Evolutionary conservation across 2,888 invertebrate species (phyloP).

Genomic region (Aspidapion aeneum): DNA sequence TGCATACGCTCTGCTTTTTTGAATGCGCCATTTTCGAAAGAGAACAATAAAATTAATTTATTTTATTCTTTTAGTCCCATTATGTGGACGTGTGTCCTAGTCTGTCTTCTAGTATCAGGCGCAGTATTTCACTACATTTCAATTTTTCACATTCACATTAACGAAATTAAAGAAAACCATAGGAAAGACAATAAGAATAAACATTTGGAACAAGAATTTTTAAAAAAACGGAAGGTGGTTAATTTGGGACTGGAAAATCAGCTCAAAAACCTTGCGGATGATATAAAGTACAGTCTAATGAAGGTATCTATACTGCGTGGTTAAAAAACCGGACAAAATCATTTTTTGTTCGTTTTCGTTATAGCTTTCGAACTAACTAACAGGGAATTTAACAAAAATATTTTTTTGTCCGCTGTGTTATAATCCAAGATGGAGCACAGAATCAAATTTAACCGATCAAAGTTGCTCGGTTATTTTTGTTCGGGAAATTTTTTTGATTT

Average conservation of each 20-base stretch:
- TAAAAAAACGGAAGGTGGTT: slow-evolving; percentile 13
- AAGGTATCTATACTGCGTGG: no score
- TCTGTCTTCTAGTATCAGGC: slow-evolving; percentile 64
- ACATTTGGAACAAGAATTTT: slow-evolving; percentile 2
- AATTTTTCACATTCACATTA: slow-evolving; percentile 52
- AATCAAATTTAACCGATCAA: no score
- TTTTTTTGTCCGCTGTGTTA: no score
- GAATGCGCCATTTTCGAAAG: no score
- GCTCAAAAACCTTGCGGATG: slow-evolving; percentile 32
- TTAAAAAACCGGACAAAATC: background rate
- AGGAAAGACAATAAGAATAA: slow-evolving; percentile 32
- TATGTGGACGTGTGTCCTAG: slow-evolving; percentile 72
- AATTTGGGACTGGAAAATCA: slow-evolving; percentile 33
- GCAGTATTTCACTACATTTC: slow-evolving; percentile 64
- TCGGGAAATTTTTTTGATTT: no score
- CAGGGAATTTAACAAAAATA: no score
- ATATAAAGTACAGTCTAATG: slow-evolving; percentile 40
- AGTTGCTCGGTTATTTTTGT: no score
- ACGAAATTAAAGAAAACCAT: slow-evolving; percentile 25
- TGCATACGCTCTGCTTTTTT: no score
- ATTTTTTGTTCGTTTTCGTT: no score
- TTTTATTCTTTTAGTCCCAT: slow-evolving; percentile 36
- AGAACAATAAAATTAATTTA: no score
- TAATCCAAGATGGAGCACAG: no score
- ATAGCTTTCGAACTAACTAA: no score